Evolutionary conservation across 2,797 vertebrate genomes (phyloP).

Genomic region (Neosilurus hyrtlii): DNA sequence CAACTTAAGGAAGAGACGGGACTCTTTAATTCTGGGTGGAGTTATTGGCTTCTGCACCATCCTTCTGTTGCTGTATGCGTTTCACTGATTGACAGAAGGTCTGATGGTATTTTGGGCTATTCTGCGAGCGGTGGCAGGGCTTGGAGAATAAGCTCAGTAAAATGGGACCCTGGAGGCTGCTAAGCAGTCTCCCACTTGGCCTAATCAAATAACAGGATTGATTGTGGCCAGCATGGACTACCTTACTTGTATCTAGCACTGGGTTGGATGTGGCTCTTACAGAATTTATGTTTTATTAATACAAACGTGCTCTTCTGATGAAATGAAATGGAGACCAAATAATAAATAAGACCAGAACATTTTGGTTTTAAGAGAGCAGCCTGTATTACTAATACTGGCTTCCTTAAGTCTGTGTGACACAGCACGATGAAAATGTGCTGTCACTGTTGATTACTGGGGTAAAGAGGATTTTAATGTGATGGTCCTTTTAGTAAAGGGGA

Average conservation of each 20-base stretch:
- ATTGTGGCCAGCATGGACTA: conserved; percentile 60
- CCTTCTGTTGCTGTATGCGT: conserved; percentile 89
- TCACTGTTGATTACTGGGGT: conserved; percentile 59
- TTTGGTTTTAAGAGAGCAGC: conserved; percentile 58
- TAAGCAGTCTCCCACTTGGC: conserved; percentile 60
- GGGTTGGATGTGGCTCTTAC: conserved; percentile 56
- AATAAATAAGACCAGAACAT: conserved; percentile 60
- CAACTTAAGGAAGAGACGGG: conserved; percentile 93
- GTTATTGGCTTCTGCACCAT: conserved; percentile 92
- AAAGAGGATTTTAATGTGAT: conserved; percentile 66
- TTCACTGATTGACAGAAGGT: conserved; percentile 82
- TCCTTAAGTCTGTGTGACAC: conserved; percentile 33
- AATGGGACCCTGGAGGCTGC: conserved; percentile 55
- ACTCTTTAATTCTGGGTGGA: conserved; percentile 89
- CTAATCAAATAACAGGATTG: conserved; percentile 63
- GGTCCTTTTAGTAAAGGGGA: conserved; percentile 60
- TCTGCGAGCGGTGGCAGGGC: conserved; percentile 52
- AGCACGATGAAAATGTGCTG: conserved; percentile 45
- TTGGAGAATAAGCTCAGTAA: conserved; percentile 54
- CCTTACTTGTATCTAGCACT: conserved; percentile 65
- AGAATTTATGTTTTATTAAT: conserved; percentile 47
- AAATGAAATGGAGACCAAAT: conserved; percentile 64
- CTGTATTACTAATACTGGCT: conserved; percentile 48
- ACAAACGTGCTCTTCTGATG: conserved; percentile 53
- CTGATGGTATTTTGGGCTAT: conserved; percentile 57